phyloP scores from a whole-genome alignment of 1,140 invertebrate genomes.

The Eupristina koningsbergeri region DNA sequence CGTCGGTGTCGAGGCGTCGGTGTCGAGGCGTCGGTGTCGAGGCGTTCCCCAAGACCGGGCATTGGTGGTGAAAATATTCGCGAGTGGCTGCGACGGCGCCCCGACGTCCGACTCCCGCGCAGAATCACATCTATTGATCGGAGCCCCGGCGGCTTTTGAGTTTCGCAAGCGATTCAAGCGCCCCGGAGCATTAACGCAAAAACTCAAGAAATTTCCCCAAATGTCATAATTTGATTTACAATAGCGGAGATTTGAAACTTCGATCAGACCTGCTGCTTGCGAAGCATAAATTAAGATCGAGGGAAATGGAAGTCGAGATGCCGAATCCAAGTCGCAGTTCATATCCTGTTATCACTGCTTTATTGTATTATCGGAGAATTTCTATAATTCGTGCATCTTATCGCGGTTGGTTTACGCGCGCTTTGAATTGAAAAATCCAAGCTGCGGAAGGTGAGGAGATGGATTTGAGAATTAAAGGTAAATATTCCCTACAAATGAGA shows the following conservation, averaged over 20 bases:
- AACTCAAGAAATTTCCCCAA: background rate
- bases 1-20: no score
- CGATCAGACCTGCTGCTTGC: background rate
- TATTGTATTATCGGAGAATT: background rate
- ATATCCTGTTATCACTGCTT: background rate
- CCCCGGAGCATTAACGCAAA: background rate
- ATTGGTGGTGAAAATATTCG: slow-evolving; percentile 40
- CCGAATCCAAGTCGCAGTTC: background rate
- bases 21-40: slow-evolving; percentile 25
- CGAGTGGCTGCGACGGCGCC: slow-evolving; percentile 12
- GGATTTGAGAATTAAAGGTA: no score
- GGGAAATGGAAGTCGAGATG: background rate
- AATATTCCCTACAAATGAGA: background rate
- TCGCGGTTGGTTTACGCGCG: background rate
- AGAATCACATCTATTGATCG: slow-evolving; percentile 48
- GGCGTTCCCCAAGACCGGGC: slow-evolving; percentile 22
- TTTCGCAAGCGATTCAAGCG: slow-evolving; percentile 27
- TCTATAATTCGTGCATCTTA: background rate
- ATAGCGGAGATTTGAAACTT: background rate
- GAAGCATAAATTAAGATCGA: background rate
- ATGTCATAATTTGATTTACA: slow-evolving; percentile 16
- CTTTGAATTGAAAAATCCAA: background rate
- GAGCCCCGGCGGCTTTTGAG: slow-evolving; percentile 3
- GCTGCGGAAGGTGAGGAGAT: background rate
- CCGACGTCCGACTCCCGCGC: slow-evolving; percentile 4